Percentiles rank a stretch among this genome's conserved stretches.
Conservation (phyloP, 1,140 invertebrate species). For the Physella acuta region DNA sequence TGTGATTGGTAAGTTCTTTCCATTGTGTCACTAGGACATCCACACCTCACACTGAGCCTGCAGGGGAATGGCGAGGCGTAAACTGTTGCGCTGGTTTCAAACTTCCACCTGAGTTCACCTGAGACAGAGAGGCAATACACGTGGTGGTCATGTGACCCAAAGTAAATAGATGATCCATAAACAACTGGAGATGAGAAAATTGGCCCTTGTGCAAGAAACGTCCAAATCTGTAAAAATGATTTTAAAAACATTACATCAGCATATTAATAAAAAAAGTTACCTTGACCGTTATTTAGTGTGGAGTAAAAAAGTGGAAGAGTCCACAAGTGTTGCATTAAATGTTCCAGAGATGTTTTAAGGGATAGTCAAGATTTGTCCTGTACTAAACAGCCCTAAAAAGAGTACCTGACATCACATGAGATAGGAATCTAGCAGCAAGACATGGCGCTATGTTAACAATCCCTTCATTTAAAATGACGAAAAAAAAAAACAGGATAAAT, state of each 20-base stretch:
- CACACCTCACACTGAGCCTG: not conserved
- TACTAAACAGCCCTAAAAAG: too few relatives aligned
- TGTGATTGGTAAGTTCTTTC: too few relatives aligned
- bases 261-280: slow-evolving; percentile 56
- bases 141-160: slow-evolving; percentile 69
- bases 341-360: too few relatives aligned
- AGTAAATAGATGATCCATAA: slow-evolving; percentile 56
- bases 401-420: too few relatives aligned
- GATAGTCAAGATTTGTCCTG: too few relatives aligned
- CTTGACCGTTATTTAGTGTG: not conserved
- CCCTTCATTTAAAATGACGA: too few relatives aligned
- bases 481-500: too few relatives aligned
- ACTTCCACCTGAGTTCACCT: slow-evolving; percentile 56
- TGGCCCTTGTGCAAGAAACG: slow-evolving; percentile 63
- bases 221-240: too few relatives aligned
- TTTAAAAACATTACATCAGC: too few relatives aligned
- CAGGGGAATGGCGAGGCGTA: slow-evolving; percentile 67
- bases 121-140: slow-evolving; percentile 64
- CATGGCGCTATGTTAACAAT: too few relatives aligned
- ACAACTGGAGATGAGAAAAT: slow-evolving; percentile 69
- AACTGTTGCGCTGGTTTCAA: slow-evolving; percentile 61
- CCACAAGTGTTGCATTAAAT: not conserved
- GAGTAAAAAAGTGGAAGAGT: not conserved
- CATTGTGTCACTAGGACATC: too few relatives aligned
- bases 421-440: too few relatives aligned